Evolutionary conservation across 1,140 invertebrate genomes (phyloP).

Genomic region (Stegodyphus dumicola): DNA sequence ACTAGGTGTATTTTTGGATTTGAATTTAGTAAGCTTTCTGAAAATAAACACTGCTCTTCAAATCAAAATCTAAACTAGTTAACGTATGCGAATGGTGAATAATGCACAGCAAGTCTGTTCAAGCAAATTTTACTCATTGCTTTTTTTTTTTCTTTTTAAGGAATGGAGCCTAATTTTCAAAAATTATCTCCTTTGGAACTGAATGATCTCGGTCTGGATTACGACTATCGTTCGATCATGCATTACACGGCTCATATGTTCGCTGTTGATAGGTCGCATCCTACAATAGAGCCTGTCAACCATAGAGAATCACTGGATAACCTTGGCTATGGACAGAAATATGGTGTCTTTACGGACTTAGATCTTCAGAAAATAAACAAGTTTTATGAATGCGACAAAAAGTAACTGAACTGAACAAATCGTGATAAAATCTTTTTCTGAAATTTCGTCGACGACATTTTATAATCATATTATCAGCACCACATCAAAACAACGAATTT

Average conservation of each 20-base stretch:
- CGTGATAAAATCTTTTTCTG: no score
- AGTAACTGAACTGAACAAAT: neutral
- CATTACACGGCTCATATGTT: conserved; percentile 72
- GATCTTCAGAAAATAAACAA: conserved; percentile 53
- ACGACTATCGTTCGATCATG: conserved; percentile 73
- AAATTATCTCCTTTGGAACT: conserved; percentile 67
- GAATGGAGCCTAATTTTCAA: conserved; percentile 70
- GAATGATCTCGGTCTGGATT: conserved; percentile 69
- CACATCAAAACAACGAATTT: no score
- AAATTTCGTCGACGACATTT: no score
- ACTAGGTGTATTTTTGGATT: no score
- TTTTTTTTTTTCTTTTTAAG: conserved; percentile 59
- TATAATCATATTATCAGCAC: no score
- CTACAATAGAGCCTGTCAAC: conserved; percentile 70
- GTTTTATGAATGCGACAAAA: conserved; percentile 43
- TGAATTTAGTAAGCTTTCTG: no score
- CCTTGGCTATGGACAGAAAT: conserved; percentile 27
- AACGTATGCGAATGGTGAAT: no score
- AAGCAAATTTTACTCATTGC: no score
- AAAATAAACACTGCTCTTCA: no score
- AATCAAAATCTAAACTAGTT: no score
- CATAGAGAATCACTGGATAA: neutral
- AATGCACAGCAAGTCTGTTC: no score
- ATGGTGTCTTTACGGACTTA: conserved; percentile 16
- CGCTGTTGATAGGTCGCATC: conserved; percentile 69